Base-by-base conservation (phyloP, 2,113 vertebrate genomes). In the Morone chrysops region DNA sequence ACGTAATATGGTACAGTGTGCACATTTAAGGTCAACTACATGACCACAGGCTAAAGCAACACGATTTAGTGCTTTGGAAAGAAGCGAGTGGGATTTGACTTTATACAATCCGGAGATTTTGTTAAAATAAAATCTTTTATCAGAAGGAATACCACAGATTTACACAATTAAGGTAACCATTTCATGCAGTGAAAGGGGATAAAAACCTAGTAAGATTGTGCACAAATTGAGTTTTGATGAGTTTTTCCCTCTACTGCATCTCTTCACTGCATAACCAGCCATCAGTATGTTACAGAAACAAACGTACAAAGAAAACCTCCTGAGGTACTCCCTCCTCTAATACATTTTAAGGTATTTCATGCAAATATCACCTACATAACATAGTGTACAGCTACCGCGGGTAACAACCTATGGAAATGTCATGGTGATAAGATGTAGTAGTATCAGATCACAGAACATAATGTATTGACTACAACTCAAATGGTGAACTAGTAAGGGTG, bases 1-100 rank as follows among this genome's bases (percentile, higher is more conserved):
- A 88, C 70, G 70, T 84, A 89, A 89, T 40, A 20, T 22, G 38
- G 45, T 51, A 68, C 53, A 80, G 47, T 41, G 60, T 80, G 78
- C 69, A 80, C 63, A 76, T 68, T 60, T 84, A 65, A 69, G 74
- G 51, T 67, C 53, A 70, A 45, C 45, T 60, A 59, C 74, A 41
- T 36, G 54, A 63, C 68, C 45, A 75, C 53, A 31, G 48, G n/a
- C 54, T 6, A 18, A n/a, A 83, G 48, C 53, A n/a, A 31, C 67
- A 71, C 69, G 56, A 69, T 25, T 53, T 10, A 0, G 38, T 41
- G 22, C 51, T 76, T 47, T 51, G 53, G 1, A 41, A 59, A 8
- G 14, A 48, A 10, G 45, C 20, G 20, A 8, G 40, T 4, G 7
- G 40, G 4, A 60, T 50, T 56, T 51, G 16, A 56, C 48, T 48